Evolutionary conservation across 2,888 invertebrate genomes (phyloP), one percentile per base, ranked within the genome.

Genomic region (Drosophila flavopinicola): DNA sequence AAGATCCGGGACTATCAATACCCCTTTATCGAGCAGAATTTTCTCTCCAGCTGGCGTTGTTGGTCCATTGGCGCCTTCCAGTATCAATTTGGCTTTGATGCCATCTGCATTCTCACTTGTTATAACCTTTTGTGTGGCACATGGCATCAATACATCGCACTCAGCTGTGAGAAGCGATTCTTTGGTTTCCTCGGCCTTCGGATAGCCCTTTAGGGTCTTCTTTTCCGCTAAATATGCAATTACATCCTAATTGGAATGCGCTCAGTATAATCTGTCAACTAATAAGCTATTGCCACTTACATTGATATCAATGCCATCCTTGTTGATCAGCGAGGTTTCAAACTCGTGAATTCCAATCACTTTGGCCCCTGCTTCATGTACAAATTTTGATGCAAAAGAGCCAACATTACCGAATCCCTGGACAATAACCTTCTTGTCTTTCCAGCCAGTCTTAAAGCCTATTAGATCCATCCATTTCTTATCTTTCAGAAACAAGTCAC

Each of bases 391-490:
- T 2, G 98, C 96, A 93, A 98, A 98, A 52, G 98, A 94, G 59
- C 99, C 99, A 48, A 99, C 99, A 92, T 99, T 99, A 93, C 99
- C 99, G 91, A 98, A 97, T 51, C 98, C 98, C 44, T 90, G 97
- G 33, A 99, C 94, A 90, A 99, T 98, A 91, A 97, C 97, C 0
- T 97, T 97, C 92, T 99, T 99, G 79, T 96, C 97, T 65, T 95
- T 95, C 95, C 98, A 97, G n/a, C 99, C 99, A 25, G 98, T 96
- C n/a, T 96, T 95, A 6, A 96, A 79, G 90, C 94, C 97, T 85
- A 98, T 94, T 94, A 95, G 94, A 91, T 96, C 95, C 98, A 99
- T 99, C 93, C 97, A 99, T 83, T 95, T 95, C 41, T 96, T 95
- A 90, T 99, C 97, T 89, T 97, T 96, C 89, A 98, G 95, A 92